Percentiles rank a stretch among this genome's conserved stretches.
Conservation (phyloP, 92 coral and sea anemone genomes). For the Phenganax stokvisi region DNA sequence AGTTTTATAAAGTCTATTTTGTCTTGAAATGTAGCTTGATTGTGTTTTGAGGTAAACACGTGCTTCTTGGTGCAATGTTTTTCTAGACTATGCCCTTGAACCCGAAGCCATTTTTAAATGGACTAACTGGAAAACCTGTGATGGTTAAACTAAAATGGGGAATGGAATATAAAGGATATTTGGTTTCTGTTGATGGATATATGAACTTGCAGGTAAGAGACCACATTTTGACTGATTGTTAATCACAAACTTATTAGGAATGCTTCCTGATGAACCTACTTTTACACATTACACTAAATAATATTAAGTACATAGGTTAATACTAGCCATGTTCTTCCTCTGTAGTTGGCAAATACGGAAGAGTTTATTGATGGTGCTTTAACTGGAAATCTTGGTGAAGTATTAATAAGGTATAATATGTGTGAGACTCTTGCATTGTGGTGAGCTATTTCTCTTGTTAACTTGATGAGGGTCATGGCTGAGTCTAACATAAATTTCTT, state of each 20-base stretch:
- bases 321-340: background rate
- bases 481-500: background rate
- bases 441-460: background rate
- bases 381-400: constrained; percentile 88
- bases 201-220: constrained; percentile 87
- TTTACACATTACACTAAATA: background rate
- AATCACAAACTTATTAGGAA: too few species aligned
- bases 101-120: constrained; percentile 96
- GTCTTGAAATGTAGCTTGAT: background rate
- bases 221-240: too few species aligned
- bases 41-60: background rate
- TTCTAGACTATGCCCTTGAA: constrained; percentile 95
- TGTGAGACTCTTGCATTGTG: background rate
- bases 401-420: constrained; percentile 69
- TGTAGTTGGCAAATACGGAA: constrained; percentile 90
- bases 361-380: constrained; percentile 89
- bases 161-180: constrained; percentile 95
- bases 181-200: constrained; percentile 98
- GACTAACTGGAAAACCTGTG: constrained; percentile 94
- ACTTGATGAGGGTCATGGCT: background rate
- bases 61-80: constrained; percentile 20
- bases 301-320: background rate
- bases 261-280: too few species aligned
- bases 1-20: background rate
- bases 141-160: constrained; percentile 98